Percentiles rank a stretch among this genome's conserved stretches.
Evolutionary conservation across 2,797 vertebrate species (phyloP).

Genomic region (Threskiornis aethiopicus): DNA sequence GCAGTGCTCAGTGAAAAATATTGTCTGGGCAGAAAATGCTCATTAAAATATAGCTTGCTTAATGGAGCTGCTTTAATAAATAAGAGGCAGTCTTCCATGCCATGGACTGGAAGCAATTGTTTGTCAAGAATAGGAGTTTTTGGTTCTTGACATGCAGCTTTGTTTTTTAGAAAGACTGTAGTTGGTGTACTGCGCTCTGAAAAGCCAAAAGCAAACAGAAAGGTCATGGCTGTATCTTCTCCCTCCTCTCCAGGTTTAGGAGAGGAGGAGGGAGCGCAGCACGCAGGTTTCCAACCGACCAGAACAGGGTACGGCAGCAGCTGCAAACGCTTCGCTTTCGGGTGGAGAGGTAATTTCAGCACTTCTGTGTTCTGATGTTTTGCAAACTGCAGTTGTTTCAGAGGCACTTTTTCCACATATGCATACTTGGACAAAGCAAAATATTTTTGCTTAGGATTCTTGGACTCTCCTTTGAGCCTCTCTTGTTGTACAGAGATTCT

Average conservation of each 20-base stretch:
- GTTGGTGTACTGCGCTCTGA: background rate
- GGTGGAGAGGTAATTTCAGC: slow-evolving; percentile 1
- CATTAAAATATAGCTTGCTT: background rate
- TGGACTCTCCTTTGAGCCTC: background rate
- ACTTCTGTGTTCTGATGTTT: background rate
- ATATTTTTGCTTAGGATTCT: slow-evolving; percentile 33
- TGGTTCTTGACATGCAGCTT: background rate
- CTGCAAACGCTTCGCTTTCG: background rate
- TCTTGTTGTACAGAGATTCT: background rate
- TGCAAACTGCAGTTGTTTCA: background rate
- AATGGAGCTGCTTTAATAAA: background rate
- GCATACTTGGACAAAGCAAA: slow-evolving; percentile 13
- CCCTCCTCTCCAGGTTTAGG: background rate
- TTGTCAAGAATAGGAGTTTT: background rate
- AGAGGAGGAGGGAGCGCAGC: background rate
- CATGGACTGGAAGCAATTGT: background rate
- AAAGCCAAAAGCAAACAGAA: background rate
- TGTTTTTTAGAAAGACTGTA: background rate
- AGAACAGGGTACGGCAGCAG: background rate
- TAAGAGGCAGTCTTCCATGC: background rate
- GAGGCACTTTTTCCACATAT: slow-evolving; percentile 17
- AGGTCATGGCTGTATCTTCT: background rate
- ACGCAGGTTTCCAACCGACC: background rate
- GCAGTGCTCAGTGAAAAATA: background rate
- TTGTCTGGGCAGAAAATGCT: background rate